Evolutionary conservation across 1,140 invertebrate genomes (phyloP).

Genomic region (Drepana arcuata): DNA sequence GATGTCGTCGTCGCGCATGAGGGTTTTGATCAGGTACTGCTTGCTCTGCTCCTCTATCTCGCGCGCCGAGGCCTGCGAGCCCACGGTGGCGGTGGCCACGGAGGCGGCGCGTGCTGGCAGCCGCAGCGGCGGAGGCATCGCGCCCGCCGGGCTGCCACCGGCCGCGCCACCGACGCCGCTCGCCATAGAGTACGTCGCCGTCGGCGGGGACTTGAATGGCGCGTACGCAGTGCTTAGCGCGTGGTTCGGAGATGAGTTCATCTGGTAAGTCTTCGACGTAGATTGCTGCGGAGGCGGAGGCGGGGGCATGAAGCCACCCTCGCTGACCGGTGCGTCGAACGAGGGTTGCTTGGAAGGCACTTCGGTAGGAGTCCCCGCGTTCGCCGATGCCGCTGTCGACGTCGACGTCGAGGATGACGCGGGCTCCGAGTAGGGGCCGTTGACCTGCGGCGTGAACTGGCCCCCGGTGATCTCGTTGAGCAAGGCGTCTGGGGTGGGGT

Average conservation of each 20-base stretch:
- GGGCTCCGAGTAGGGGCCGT: slow-evolving; percentile 34
- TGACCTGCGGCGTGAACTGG: slow-evolving; percentile 27
- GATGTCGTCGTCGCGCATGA: slow-evolving; percentile 59
- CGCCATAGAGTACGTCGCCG: slow-evolving; percentile 19
- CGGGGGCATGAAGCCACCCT: slow-evolving; percentile 58
- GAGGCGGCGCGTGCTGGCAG: slow-evolving; percentile 39
- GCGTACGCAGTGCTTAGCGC: slow-evolving; percentile 15
- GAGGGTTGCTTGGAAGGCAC: slow-evolving; percentile 54
- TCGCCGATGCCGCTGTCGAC: not conserved
- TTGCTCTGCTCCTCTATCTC: slow-evolving; percentile 65
- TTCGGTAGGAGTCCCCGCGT: slow-evolving; percentile 17
- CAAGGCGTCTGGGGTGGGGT: slow-evolving; percentile 32
- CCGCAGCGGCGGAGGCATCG: slow-evolving; percentile 49
- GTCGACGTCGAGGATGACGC: slow-evolving; percentile 21
- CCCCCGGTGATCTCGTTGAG: slow-evolving; percentile 47
- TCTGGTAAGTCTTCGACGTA: slow-evolving; percentile 29
- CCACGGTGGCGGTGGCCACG: slow-evolving; percentile 49
- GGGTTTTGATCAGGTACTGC: slow-evolving; percentile 62
- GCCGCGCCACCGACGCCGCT: not conserved
- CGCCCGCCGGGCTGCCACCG: not conserved
- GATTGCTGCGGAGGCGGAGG: slow-evolving; percentile 46
- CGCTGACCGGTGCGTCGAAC: slow-evolving; percentile 75
- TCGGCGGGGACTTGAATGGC: slow-evolving; percentile 39
- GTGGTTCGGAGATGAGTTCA: slow-evolving; percentile 1
- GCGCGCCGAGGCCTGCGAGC: slow-evolving; percentile 49